Evolutionary conservation across 2,797 vertebrate species (phyloP).

Genomic region (Argyrosomus regius): DNA sequence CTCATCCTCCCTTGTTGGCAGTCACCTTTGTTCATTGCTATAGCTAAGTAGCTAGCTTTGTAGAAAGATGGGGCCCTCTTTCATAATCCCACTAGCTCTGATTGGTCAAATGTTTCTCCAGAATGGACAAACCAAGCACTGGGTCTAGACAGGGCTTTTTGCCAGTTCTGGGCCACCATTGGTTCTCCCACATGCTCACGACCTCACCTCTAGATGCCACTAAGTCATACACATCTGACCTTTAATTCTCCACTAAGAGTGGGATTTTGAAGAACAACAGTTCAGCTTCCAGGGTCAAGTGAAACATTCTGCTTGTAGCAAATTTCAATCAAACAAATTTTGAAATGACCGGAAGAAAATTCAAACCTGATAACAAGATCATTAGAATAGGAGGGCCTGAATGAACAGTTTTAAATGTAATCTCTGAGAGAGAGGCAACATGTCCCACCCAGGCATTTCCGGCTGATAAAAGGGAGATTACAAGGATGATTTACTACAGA

Average conservation of each 20-base stretch:
- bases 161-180: too few species aligned
- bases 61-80: not conserved
- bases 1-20: too few species aligned
- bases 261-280: not conserved
- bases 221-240: too few species aligned
- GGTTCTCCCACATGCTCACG: too few species aligned
- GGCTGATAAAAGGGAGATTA: conserved; percentile 82
- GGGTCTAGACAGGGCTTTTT: too few species aligned
- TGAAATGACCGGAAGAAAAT: not conserved
- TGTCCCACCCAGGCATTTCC: conserved; percentile 55
- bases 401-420: conserved; percentile 69
- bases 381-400: conserved; percentile 53
- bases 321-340: conserved; percentile 12
- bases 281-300: not conserved
- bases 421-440: conserved; percentile 58
- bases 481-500: conserved; percentile 75
- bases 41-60: not conserved
- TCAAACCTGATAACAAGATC: conserved; percentile 46
- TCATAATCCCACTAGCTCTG: not conserved
- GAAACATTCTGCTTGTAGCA: not conserved
- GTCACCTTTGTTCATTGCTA: not conserved
- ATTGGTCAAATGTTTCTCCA: not conserved
- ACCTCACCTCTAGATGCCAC: too few species aligned
- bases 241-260: not conserved
- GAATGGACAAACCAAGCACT: not conserved